These are phyloP conservation scores for Periphyllus acericola DNA, from an alignment of 2,888 invertebrate genomes.

Conservation along the genomic window DNA sequence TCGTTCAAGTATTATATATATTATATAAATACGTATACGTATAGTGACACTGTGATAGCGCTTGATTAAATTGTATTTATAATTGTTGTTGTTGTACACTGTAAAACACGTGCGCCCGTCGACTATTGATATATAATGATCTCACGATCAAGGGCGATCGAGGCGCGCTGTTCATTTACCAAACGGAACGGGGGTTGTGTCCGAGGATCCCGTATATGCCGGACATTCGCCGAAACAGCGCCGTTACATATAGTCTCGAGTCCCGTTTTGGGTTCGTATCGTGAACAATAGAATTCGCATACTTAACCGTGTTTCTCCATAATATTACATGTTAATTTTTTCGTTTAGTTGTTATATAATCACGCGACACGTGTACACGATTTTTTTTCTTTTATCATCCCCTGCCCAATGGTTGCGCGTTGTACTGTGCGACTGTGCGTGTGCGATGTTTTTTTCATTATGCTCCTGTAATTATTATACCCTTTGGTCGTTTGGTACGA, in stretches of 20 bases:
- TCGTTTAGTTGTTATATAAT: background rate
- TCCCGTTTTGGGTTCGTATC: too few relatives aligned
- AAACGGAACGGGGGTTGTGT: too few relatives aligned
- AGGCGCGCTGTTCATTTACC: too few relatives aligned
- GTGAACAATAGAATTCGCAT: too few relatives aligned
- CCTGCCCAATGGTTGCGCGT: background rate
- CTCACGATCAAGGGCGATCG: too few relatives aligned
- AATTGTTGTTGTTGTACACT: too few relatives aligned
- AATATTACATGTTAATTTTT: background rate
- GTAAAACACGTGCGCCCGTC: too few relatives aligned
- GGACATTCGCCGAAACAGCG: too few relatives aligned
- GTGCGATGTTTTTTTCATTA: background rate
- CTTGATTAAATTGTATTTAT: background rate
- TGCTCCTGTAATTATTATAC: slow-evolving; percentile 2
- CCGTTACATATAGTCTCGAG: background rate
- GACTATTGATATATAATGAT: too few relatives aligned
- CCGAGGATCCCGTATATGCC: too few relatives aligned
- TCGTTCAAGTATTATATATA: too few relatives aligned
- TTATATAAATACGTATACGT: background rate
- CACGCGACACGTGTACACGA: background rate
- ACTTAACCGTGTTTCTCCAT: background rate
- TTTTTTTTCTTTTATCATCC: background rate
- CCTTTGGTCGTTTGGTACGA: background rate
- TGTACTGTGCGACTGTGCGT: background rate
- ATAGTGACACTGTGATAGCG: slow-evolving; percentile 52